Base-by-base conservation (phyloP, 2,888 invertebrate species). In the Dyspetes luteomarginatus region DNA sequence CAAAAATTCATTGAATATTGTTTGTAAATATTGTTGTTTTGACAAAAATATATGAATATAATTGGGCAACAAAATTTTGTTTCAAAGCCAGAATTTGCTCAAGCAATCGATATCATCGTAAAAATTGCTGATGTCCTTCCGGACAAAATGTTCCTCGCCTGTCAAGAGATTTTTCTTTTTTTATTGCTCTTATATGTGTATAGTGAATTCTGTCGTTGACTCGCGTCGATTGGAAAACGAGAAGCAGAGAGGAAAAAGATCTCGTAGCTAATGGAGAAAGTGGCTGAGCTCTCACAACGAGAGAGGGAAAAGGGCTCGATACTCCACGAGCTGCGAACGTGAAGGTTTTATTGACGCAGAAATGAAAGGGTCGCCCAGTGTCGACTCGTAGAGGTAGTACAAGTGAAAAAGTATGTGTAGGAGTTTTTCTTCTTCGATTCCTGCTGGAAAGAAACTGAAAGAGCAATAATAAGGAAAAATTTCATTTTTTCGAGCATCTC, bases 201-300 rank as follows among this genome's bases (percentile, higher is more conserved):
- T 36, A 15, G 48, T 48, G 48, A 48, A 67, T 2, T 67, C 19
- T 36, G 30, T n/a, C 22, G 22, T n/a, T 36, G n/a, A 12, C 67
- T 67, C 36, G 52, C 22, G 22, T 22, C 36, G n/a, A 3, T 26
- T 17, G n/a, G 45, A 17, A 52, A 50, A 2, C 26, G 30, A 50
- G 17, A 50, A 12, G 65, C 48, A 50, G 50, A 28, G 12, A 28
- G 50, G 22, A 69, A 72, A 62, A 19, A 41, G 50, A 52, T 15
- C 62, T 26, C 52, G 62, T 2, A 62, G 52, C 62, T 62, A 72
- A 72, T 72, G 72, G 72, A 72, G 50, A 41, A 62, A 50, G 17
- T n/a, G 28, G 56, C 26, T 58, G 56, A 28, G 17, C 19, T 48
- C 48, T 71, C 7, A 12, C 55, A 48, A 30, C 17, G 71, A 22